Evolutionary conservation across 2,888 invertebrate genomes (phyloP), one percentile per base, ranked within the genome.

Genomic region (Cryptophagus acutangulus): DNA sequence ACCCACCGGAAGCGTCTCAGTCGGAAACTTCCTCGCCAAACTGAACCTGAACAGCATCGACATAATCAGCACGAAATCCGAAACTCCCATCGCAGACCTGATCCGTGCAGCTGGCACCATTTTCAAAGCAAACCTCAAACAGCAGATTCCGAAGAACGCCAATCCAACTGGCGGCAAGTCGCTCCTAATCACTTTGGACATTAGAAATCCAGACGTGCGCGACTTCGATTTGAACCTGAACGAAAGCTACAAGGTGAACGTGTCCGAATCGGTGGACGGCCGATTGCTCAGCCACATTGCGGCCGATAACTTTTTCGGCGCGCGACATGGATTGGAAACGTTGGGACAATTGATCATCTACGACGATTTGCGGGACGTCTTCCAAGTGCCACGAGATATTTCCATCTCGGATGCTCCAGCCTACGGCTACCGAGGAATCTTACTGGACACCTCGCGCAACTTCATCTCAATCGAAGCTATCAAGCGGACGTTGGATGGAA

Each of bases 381-480:
- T 83, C 33, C 68, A 80, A 71, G 75, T 87, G 16, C 76, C 81
- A 0, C 72, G 75, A 2, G 76, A 81, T 52, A 80, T 76, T 1
- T 62, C 67, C 6, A 77, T 89, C 10, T 65, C 66, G 1, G 96
- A 97, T 67, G 76, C 75, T 20, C 97, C 97, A 0, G 77, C 78
- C 0, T 97, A 89, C 70, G 79, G 84, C 0, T 90, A 94, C 71
- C 77, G 97, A 58, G 96, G 58, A 25, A 38, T 59, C 6, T 33
- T 58, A 14, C 66, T 97, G 37, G 97, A 97, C 65, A 93, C 96
- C 0, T 78, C 93, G 0, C 78, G 97, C 24, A 95, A 95, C 67
- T 97, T 79, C 63, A 77, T 87, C 54, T 76, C 80, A 6, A 75
- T 88, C 5, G 78, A 79, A 1, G 71, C 81, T 0, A 84, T 90